Conservation (phyloP, 1,140 invertebrate genomes). For the Dendrolimus kikuchii region DNA sequence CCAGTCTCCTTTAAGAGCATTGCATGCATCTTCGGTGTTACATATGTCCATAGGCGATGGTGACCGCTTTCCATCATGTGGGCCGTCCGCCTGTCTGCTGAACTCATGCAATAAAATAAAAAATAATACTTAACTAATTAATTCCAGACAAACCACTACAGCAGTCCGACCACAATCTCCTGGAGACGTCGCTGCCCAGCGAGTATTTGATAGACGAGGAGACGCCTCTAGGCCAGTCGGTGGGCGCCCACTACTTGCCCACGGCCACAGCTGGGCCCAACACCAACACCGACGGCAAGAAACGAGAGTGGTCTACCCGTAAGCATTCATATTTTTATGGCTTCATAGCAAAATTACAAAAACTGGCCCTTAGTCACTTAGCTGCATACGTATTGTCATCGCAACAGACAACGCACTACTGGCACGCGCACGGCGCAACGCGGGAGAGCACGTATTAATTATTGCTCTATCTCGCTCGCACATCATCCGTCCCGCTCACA, state of each 20-base stretch:
- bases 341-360: conserved; percentile 13
- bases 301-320: background rate
- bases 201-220: conserved; percentile 34
- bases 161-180: conserved; percentile 15
- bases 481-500: too few relatives aligned
- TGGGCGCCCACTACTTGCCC: conserved; percentile 17
- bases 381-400: too few relatives aligned
- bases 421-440: too few relatives aligned
- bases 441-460: too few relatives aligned
- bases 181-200: conserved; percentile 22
- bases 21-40: too few relatives aligned
- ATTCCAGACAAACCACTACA: conserved; percentile 24
- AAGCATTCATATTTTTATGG: background rate
- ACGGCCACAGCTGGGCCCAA: background rate
- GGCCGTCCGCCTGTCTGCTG: too few relatives aligned
- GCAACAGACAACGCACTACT: too few relatives aligned
- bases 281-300: background rate
- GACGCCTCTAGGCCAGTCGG: conserved; percentile 30
- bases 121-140: background rate
- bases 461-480: too few relatives aligned
- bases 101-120: background rate
- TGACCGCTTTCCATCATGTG: too few relatives aligned
- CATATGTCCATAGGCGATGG: too few relatives aligned
- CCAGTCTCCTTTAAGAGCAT: too few relatives aligned
- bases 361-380: too few relatives aligned